Evolutionary conservation across 1,140 invertebrate genomes (phyloP), one percentile per base, ranked within the genome.

Genomic region (Penaeus japonicus): DNA sequence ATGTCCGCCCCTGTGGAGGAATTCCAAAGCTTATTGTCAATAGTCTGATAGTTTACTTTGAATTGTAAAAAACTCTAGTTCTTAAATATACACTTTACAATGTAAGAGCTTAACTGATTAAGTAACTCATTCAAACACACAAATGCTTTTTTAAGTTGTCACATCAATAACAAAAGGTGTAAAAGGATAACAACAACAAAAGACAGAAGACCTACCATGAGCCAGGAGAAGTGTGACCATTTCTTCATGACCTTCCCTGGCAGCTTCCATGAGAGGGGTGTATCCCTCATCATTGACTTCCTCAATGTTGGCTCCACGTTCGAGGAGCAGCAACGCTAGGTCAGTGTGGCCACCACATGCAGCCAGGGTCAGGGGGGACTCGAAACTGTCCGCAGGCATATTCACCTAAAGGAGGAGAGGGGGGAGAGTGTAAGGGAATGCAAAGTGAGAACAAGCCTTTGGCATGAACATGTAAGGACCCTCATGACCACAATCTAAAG

Each of bases 261-360:
- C 97, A 84, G 98, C 98, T 94, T 99, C 99, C 97, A 98, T 99
- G 59, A 99, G 93, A n/a, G 98, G 98, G 12, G 98, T 99, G 93
- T 99, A 99, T n/a, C 98, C 98, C 94, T 99, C 99, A 93, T 99
- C 98, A 93, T 99, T 99, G 17, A 95, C 98, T 94, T 99, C 99
- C 93, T 99, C 99, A 90, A 99, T 98, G 92, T 99, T 99, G 27
- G 99, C 99, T 88, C 98, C 98, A 85, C 98, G 94, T 92, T 99
- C 98, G 87, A 99, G 96, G 54, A 99, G 93, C 83, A 99, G 93
- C 94, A 97, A 96, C 0, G 98, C 99, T 88, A 99, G 93, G 92
- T 99, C 98, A 53, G 99, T 97, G 93, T 99, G 99, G 35, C 99
- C 99, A 87, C 99, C 98, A 93, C 99, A 99, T 18, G 99, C 98